Conservation (phyloP, 2,888 invertebrate species). For the Saturnia pavonia region DNA sequence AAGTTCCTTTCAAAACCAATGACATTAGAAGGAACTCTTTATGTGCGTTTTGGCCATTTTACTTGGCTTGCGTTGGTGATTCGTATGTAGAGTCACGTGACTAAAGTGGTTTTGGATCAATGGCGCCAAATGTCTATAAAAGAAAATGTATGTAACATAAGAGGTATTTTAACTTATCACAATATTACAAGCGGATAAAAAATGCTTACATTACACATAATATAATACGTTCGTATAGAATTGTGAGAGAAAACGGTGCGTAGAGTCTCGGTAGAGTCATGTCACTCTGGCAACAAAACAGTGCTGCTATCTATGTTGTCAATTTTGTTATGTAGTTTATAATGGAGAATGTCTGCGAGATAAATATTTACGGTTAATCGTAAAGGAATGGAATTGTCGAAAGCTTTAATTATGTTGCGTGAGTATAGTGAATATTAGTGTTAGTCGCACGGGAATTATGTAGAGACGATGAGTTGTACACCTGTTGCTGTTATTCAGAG, state of each 20-base stretch:
- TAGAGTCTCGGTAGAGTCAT: slow-evolving; percentile 65
- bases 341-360: slow-evolving; percentile 85
- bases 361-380: slow-evolving; percentile 83
- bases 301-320: slow-evolving; percentile 92
- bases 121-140: slow-evolving; percentile 80
- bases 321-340: slow-evolving; percentile 83
- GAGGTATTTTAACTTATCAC: slow-evolving; percentile 44
- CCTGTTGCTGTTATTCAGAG: slow-evolving; percentile 43
- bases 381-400: slow-evolving; percentile 60
- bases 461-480: slow-evolving; percentile 24
- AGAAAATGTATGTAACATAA: slow-evolving; percentile 76
- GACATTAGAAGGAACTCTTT: slow-evolving; percentile 78
- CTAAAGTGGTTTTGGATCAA: slow-evolving; percentile 78
- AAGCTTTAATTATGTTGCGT: slow-evolving; percentile 42
- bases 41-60: slow-evolving; percentile 82
- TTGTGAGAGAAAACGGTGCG: slow-evolving; percentile 54
- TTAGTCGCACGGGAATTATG: slow-evolving; percentile 22
- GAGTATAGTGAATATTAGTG: slow-evolving; percentile 44
- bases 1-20: slow-evolving; percentile 76
- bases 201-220: slow-evolving; percentile 36
- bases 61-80: slow-evolving; percentile 82
- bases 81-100: slow-evolving; percentile 82
- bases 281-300: slow-evolving; percentile 82
- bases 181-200: slow-evolving; percentile 43
- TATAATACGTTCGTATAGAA: slow-evolving; percentile 44